Conservation (phyloP, 2,888 invertebrate species). For the Capitulum mitella region DNA sequence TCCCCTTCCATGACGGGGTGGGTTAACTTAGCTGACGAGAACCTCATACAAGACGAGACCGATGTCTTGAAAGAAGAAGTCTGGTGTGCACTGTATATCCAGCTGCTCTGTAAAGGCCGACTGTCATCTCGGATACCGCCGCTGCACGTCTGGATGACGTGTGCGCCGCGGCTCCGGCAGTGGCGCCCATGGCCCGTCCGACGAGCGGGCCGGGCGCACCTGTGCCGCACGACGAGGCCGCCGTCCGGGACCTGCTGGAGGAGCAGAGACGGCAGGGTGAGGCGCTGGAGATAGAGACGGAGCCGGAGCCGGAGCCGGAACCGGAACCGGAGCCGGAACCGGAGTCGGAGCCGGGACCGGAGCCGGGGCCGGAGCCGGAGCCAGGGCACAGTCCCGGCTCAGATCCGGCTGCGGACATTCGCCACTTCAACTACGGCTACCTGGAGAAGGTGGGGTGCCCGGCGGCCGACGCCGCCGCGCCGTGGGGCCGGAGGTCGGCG, state of each 20-base stretch:
- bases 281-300: neutral
- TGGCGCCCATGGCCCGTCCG: neutral
- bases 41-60: too few species aligned
- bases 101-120: too few species aligned
- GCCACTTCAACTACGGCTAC: conserved; percentile 9
- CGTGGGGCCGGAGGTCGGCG: too few species aligned
- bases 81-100: too few species aligned
- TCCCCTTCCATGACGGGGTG: too few species aligned
- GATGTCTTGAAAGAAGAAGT: too few species aligned
- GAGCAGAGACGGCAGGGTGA: neutral
- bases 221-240: neutral
- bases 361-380: neutral
- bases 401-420: neutral
- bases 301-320: neutral
- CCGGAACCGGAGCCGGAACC: neutral
- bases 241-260: neutral
- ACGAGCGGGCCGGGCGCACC: neutral
- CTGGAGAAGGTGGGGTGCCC: conserved; percentile 1
- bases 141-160: too few species aligned
- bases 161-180: neutral
- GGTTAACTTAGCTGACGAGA: too few species aligned
- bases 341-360: neutral
- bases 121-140: too few species aligned
- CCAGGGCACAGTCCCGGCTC: neutral
- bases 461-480: too few species aligned